Evolutionary conservation across 2,797 vertebrate species (phyloP), one percentile per base, ranked within the genome.

Genomic region (Catostomus latipinnis): DNA sequence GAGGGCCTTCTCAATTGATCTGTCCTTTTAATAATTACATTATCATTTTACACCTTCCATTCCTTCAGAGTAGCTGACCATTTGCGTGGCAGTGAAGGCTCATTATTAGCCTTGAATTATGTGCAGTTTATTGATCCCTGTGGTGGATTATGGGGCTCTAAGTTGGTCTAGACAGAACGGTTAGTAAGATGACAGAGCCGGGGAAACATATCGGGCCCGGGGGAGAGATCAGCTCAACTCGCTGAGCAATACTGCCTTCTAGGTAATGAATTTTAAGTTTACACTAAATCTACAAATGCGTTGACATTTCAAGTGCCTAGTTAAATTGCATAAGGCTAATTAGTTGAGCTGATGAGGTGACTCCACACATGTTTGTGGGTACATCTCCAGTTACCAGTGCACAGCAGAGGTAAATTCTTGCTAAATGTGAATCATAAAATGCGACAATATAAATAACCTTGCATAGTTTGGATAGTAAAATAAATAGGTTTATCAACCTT

Each of bases 251-350:
- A 98, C 98, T 97, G 96, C 96, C 95, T 96, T 94, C 94, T 96
- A 98, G 96, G 97, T 98, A 98, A 99, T 99, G 96, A 96, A 97
- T 98, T 98, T 98, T 97, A 97, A 96, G 97, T 99, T 97, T 97
- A 96, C 96, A 97, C 96, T 98, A 97, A 97, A 98, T 98, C 96
- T 94, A 95, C 94, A 95, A 94, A 93, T 94, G 96, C 94, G 94
- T 95, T 98, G 97, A 97, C 96, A 97, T 98, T 97, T 98, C 94
- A 96, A 96, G 94, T 95, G 94, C 95, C 90, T 94, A 96, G 96
- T 96, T 96, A 96, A 96, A 91, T 97, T 96, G 97, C 95, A 96
- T 97, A 97, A 98, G 94, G 95, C 92, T 97, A 98, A 98, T 98
- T 95, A 98, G 96, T 96, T 61, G 92, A 94, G 95, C 90, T 93